Evolutionary conservation across 2,888 invertebrate genomes (phyloP).

Genomic region (Xestobium rufovillosum): DNA sequence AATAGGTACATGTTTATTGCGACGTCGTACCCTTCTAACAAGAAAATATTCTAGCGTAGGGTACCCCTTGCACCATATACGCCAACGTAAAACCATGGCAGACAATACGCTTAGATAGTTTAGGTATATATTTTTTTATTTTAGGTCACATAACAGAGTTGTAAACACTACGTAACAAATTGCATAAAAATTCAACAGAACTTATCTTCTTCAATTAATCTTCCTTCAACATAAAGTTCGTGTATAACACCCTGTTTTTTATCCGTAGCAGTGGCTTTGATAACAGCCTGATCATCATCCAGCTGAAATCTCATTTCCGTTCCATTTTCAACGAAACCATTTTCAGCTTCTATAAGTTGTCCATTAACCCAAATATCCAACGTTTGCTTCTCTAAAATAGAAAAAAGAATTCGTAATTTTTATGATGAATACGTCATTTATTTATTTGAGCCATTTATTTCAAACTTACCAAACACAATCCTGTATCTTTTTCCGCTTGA

Average conservation of each 20-base stretch:
- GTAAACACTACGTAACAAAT: no score
- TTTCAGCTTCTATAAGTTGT: constrained; percentile 60
- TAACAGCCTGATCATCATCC: constrained; percentile 41
- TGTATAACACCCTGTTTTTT: constrained; percentile 41
- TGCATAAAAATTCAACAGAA: constrained; percentile 4
- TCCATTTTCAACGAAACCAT: constrained; percentile 75
- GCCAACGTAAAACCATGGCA: no score
- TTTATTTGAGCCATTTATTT: constrained; percentile 15
- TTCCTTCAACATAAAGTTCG: constrained; percentile 34
- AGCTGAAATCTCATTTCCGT: constrained; percentile 74
- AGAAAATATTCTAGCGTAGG: no score
- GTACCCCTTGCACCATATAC: no score
- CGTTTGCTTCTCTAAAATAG: constrained; percentile 61
- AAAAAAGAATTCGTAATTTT: constrained; percentile 12
- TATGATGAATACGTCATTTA: not conserved
- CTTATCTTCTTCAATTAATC: constrained; percentile 34
- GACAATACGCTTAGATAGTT: no score
- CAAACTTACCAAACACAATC: constrained; percentile 62
- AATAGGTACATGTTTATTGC: no score
- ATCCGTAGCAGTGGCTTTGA: constrained; percentile 50
- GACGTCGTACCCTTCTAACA: no score
- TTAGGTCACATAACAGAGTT: no score
- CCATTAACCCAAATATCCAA: constrained; percentile 74
- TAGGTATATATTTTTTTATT: no score
- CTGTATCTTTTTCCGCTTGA: constrained; percentile 51